A percentile compares a stretch with the other conserved stretches of the same genome.
These are phyloP conservation scores for Mesembrinibis cayennensis DNA, from an alignment of 2,113 vertebrate genomes.

Conservation along the genomic window DNA sequence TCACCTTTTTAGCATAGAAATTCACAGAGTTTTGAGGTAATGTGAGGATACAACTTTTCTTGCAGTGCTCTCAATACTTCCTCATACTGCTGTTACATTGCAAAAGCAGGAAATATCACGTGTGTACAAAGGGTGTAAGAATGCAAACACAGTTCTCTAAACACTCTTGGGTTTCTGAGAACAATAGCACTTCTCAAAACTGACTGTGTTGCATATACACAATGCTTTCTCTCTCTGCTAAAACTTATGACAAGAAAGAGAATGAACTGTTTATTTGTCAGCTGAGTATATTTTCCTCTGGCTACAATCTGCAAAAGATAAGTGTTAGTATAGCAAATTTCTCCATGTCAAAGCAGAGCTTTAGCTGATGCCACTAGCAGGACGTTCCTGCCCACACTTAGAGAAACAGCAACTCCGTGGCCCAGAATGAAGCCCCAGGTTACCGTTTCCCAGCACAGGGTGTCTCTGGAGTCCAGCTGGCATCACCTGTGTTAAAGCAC, in stretches of 20 bases:
- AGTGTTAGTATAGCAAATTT: neutral
- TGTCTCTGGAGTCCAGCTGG: fast-evolving
- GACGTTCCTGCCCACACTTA: neutral
- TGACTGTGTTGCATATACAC: neutral
- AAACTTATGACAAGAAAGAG: neutral
- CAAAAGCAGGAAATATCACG: conserved; percentile 16
- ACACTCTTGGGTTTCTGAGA: neutral
- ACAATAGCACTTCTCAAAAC: conserved; percentile 7
- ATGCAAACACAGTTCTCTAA: neutral
- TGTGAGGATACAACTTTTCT: neutral
- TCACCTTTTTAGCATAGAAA: neutral
- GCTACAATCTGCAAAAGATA: neutral
- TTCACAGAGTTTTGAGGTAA: neutral
- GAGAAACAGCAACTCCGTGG: neutral
- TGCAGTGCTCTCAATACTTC: neutral
- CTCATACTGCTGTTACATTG: neutral
- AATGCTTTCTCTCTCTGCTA: neutral
- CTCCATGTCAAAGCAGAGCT: neutral
- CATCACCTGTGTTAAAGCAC: neutral
- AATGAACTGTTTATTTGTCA: neutral
- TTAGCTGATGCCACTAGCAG: neutral
- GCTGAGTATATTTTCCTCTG: neutral
- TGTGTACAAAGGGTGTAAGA: conserved; percentile 32
- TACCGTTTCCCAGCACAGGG: neutral
- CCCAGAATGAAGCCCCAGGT: neutral